Conservation (phyloP, 2,113 vertebrate species). For the Scophthalmus maximus region DNA sequence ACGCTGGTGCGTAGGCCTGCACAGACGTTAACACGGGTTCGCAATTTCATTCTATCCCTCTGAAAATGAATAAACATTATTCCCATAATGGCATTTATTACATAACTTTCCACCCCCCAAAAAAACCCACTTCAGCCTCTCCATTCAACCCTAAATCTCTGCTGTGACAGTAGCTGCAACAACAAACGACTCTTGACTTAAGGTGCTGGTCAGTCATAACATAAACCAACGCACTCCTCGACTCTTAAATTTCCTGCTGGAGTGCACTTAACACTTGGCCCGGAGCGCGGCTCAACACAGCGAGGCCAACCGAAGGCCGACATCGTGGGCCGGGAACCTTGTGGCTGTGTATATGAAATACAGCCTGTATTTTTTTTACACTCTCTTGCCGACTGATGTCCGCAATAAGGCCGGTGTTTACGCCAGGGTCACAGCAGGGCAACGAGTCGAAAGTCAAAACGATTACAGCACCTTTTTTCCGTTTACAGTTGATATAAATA, state of each 20-base stretch:
- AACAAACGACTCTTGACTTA: slow-evolving; percentile 48
- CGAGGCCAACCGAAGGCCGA: slow-evolving; percentile 4
- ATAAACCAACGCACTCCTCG: slow-evolving; percentile 59
- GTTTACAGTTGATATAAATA: too few species aligned
- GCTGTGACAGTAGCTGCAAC: slow-evolving; percentile 43
- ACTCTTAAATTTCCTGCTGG: slow-evolving; percentile 54
- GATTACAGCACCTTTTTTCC: neutral
- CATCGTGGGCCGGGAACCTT: neutral
- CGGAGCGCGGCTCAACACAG: neutral
- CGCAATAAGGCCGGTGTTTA: slow-evolving; percentile 19
- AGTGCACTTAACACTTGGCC: slow-evolving; percentile 52
- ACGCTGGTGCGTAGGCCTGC: neutral
- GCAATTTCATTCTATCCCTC: neutral
- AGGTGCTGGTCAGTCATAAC: slow-evolving; percentile 61
- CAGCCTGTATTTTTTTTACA: neutral
- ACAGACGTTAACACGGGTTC: neutral
- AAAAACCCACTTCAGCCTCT: slow-evolving; percentile 31
- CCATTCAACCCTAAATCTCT: slow-evolving; percentile 41
- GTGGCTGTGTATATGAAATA: neutral
- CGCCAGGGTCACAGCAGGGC: slow-evolving; percentile 4
- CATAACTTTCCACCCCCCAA: slow-evolving; percentile 6
- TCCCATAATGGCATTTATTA: slow-evolving; percentile 4
- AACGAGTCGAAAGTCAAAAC: slow-evolving; percentile 14
- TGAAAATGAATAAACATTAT: slow-evolving; percentile 24
- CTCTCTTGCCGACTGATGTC: neutral